Conservation (phyloP, 2,797 vertebrate genomes). For the Hemibagrus guttatus region DNA sequence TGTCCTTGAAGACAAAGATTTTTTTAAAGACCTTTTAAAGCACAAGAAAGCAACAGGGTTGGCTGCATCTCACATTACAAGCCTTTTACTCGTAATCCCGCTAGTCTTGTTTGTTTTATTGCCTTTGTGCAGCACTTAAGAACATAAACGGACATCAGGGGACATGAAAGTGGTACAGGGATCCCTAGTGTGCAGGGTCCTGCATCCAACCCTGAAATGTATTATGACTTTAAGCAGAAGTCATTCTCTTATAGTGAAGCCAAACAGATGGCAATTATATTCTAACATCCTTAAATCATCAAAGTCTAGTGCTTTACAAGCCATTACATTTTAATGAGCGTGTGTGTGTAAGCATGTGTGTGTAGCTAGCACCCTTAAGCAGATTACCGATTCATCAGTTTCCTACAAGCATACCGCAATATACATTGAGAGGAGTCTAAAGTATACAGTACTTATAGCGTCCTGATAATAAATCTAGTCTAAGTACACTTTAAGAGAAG, state of each 20-base stretch:
- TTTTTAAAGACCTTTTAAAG: slow-evolving; percentile 32
- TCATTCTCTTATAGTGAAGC: neutral
- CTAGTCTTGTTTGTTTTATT: slow-evolving; percentile 29
- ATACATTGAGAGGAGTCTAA: neutral
- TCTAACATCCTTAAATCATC: slow-evolving; percentile 4
- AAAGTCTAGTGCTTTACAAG: neutral
- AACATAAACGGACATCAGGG: slow-evolving; percentile 29
- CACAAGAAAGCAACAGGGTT: slow-evolving; percentile 5
- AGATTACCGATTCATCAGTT: too few species aligned
- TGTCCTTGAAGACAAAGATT: slow-evolving; percentile 30
- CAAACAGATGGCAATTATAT: slow-evolving; percentile 10
- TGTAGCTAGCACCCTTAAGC: neutral
- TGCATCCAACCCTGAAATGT: neutral
- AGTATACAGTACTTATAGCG: neutral
- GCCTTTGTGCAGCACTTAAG: slow-evolving; percentile 32
- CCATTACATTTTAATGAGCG: neutral
- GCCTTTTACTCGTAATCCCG: slow-evolving; percentile 30
- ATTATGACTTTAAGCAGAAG: slow-evolving; percentile 19
- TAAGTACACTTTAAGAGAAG: neutral
- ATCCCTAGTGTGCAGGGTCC: neutral
- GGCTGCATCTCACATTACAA: neutral
- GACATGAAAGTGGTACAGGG: slow-evolving; percentile 38
- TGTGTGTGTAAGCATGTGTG: neutral
- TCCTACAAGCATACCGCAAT: neutral
- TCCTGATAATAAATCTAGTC: neutral